A percentile compares a stretch with the other conserved stretches of the same genome.
phyloP scores from a whole-genome alignment of 2,797 vertebrate species.

The Enteromius treurensis region DNA sequence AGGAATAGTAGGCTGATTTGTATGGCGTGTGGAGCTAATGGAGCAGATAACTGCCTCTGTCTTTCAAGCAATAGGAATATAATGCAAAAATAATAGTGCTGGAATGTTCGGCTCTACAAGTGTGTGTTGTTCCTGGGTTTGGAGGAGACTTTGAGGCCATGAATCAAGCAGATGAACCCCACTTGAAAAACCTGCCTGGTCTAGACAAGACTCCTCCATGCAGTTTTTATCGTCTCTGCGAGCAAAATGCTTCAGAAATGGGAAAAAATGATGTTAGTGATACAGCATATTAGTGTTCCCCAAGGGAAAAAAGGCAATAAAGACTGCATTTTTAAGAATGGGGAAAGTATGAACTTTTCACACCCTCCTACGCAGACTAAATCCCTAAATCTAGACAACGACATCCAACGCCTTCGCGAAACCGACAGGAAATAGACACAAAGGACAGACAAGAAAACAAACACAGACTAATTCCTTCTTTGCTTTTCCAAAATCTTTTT shows the following conservation, averaged over 20 bases:
- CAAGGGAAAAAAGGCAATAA: constrained; percentile 43
- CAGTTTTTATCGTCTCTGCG: constrained; percentile 51
- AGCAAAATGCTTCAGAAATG: constrained; percentile 32
- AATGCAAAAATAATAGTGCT: constrained; percentile 77
- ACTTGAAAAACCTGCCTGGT: constrained; percentile 57
- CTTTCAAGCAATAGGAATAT: constrained; percentile 75
- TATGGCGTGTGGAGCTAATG: constrained; percentile 74
- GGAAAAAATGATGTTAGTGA: constrained; percentile 1
- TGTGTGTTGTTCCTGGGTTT: constrained; percentile 72
- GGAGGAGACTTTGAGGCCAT: constrained; percentile 71
- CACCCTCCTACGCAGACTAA: constrained; percentile 62
- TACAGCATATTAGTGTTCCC: constrained; percentile 55
- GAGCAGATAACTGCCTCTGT: constrained; percentile 69
- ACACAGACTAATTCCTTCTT: constrained; percentile 69
- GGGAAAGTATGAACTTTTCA: constrained; percentile 57
- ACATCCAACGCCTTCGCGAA: constrained; percentile 38
- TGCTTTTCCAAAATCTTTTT: constrained; percentile 64
- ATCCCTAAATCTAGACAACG: constrained; percentile 61
- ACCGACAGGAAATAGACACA: constrained; percentile 48
- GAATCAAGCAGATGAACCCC: constrained; percentile 71
- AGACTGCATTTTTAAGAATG: constrained; percentile 56
- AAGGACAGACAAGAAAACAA: constrained; percentile 73
- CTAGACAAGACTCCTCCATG: constrained; percentile 51
- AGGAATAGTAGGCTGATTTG: constrained; percentile 57
- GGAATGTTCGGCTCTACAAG: constrained; percentile 73